Evolutionary conservation across 2,797 vertebrate genomes (phyloP), one percentile per base, ranked within the genome.

Genomic region (Dendrocincla fuliginosa): DNA sequence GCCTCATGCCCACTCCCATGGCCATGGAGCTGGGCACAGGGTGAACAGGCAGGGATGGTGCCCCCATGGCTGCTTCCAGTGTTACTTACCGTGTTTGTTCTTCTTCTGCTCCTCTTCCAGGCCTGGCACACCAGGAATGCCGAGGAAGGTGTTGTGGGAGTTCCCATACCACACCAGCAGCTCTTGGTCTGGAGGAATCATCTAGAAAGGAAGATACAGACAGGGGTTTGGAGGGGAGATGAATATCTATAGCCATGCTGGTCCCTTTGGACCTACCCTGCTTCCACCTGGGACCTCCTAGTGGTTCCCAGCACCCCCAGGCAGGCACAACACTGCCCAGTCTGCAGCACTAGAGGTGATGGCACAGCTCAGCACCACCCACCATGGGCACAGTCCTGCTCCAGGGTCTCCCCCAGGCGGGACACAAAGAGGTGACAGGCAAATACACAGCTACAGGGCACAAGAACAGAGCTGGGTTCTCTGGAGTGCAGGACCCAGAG

Each of bases 131-230:
- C 99, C 99, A 0, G 99, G 99, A 69, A 99, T 99, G 14, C 99
- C 99, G 60, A 99, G 97, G 94, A 99, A 99, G 10, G 98, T 99
- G 96, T 99, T 99, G 79, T 99, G 99, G 2, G 99, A 99, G 95
- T 99, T 99, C 75, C 99, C 99, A 0, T 99, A 99, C 99, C 99
- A 99, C 44, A 99, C 99, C 25, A 99, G 98, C 91, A 99, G 98
- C 92, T 99, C 99, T 97, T 99, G 99, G 82, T 99, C 99, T 0
- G 99, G 99, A 30, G 99, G 99, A 89, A 99, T 99, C 57, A 99
- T 99, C 99, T 99, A 90, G 16, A 76, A 35, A 44, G 30, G 87
- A 9, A 71, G 18, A 81, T 18, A 76, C 8, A 52, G 20, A 44
- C 0, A 1, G 35, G 9, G 5, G 5, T 83, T 7, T 3, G 32